Conservation (phyloP, 1,140 invertebrate species). For the Planococcus citri region DNA sequence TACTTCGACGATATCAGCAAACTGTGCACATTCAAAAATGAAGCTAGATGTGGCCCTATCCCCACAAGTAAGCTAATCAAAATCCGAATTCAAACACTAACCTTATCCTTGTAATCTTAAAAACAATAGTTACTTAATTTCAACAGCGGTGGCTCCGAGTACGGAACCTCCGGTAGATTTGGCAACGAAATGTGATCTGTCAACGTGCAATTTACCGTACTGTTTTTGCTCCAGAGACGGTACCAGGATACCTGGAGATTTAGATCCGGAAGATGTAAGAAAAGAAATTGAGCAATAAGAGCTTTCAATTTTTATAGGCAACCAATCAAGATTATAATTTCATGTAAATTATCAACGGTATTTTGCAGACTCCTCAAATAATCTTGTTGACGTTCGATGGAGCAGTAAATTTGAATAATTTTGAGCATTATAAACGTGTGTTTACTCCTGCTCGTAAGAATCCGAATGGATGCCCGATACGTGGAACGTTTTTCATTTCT, state of each 20-base stretch:
- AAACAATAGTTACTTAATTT: conserved; percentile 14
- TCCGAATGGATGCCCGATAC: conserved; percentile 79
- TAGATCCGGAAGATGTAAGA: conserved; percentile 67
- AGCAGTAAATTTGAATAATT: conserved; percentile 83
- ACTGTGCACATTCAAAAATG: conserved; percentile 79
- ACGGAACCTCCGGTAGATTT: conserved; percentile 66
- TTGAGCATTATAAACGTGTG: conserved; percentile 73
- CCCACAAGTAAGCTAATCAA: conserved; percentile 55
- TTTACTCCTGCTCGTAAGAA: conserved; percentile 66
- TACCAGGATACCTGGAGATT: conserved; percentile 66
- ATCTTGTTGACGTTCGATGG: conserved; percentile 87
- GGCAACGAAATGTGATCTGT: conserved; percentile 60
- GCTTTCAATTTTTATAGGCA: neutral
- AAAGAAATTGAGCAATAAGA: too few relatives aligned
- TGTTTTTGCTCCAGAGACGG: conserved; percentile 90
- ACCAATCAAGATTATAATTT: too few relatives aligned
- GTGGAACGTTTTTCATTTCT: conserved; percentile 86
- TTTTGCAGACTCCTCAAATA: conserved; percentile 73
- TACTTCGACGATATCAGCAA: conserved; percentile 84
- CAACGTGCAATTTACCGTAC: conserved; percentile 68
- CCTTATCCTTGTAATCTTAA: neutral
- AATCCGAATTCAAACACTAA: neutral
- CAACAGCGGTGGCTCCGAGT: conserved; percentile 57
- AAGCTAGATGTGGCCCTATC: conserved; percentile 79
- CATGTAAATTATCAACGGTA: too few relatives aligned